Evolutionary conservation across 2,113 vertebrate genomes (phyloP), one percentile per base, ranked within the genome.

Genomic region (Synchiropus splendidus): DNA sequence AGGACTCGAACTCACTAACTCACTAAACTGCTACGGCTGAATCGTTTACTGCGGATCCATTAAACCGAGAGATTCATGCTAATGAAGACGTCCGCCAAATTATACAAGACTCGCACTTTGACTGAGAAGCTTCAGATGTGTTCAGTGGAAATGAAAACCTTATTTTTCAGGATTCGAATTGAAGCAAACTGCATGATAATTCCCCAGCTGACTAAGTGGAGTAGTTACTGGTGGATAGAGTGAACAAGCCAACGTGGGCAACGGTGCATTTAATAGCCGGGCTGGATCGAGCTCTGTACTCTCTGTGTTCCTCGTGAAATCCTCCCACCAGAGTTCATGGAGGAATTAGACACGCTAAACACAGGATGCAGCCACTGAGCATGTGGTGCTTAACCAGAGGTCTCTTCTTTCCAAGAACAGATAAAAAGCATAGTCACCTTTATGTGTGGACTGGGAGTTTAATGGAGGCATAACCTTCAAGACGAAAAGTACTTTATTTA

Each of bases 151-250:
- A 77, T 60, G 51, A 72, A 79, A 78, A 74, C 61, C 73, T 72
- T 73, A 76, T 79, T 74, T 74, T 70, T 78, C 69, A 73, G 59
- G 43, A 71, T 74, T 79, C 74, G 72, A 60, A 64, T 75, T 79
- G 74, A 74, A 74, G 74, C 69, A 81, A 79, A 75, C 62, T 45
- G 58, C 64, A 66, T 69, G 60, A 73, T 74, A 72, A 80, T 75
- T 72, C 78, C 74, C 72, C 65, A 66, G 74, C 62, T 63, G 74
- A 73, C 31, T 64, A 33, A 58, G 60, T 59, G 65, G 67, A 74
- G 72, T 75, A 70, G 66, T 77, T 68, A 74, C 66, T 67, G 18
- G 39, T 53, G 74, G 72, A 73, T 77, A 67, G 58, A 72, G 67
- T 51, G 61, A 78, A 51, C 31, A 50, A 51, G 55, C 51, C 42